Percentiles rank a stretch among this genome's conserved stretches.
phyloP scores from a whole-genome alignment of 2,113 vertebrate species.

The Panthera uncia region DNA sequence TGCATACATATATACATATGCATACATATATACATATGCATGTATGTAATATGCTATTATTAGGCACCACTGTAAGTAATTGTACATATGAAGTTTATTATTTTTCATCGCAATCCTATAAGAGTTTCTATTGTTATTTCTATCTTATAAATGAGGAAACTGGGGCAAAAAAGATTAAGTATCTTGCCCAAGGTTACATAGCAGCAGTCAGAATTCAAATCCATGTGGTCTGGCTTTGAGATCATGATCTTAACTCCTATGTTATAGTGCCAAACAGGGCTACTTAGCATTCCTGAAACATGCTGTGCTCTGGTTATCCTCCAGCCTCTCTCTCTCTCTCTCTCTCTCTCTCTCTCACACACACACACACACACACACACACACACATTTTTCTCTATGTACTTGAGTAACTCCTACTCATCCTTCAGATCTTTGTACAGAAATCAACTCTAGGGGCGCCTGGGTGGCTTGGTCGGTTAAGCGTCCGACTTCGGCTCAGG shows the following conservation, averaged over 20 bases:
- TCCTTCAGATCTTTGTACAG: background rate
- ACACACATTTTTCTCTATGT: background rate
- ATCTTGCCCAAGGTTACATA: background rate
- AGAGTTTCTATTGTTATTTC: background rate
- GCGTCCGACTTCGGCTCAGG: too few relatives aligned
- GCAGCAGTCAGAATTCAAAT: constrained; percentile 18
- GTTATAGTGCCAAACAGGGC: background rate
- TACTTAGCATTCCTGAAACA: background rate
- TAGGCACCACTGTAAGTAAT: background rate
- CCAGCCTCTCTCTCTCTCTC: background rate
- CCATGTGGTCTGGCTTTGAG: background rate
- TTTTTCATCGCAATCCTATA: background rate
- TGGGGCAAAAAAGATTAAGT: too few relatives aligned
- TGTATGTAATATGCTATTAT: too few relatives aligned
- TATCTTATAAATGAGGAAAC: background rate
- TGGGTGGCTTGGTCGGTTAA: too few relatives aligned
- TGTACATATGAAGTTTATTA: background rate
- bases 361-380: background rate
- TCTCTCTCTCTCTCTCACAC: background rate
- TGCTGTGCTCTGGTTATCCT: background rate
- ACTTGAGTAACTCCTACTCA: background rate
- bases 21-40: too few relatives aligned
- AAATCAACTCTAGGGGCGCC: background rate
- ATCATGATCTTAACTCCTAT: background rate
- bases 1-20: too few relatives aligned